Percentiles rank a stretch among this genome's conserved stretches.
These are phyloP conservation scores for Alces alces DNA, from an alignment of 2,113 vertebrate genomes.

Conservation along the genomic window DNA sequence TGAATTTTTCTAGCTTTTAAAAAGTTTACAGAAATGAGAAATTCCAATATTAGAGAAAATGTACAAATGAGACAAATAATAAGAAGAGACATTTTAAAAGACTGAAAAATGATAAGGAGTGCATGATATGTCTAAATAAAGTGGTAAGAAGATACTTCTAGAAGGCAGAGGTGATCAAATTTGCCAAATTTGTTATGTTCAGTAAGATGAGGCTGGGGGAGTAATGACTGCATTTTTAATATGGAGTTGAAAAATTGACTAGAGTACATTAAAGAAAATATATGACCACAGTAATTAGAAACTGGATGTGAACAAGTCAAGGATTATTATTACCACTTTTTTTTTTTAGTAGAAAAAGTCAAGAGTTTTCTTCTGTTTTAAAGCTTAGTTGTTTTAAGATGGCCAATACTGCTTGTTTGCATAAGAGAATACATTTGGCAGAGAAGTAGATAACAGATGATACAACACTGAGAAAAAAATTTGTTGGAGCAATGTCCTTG, in stretches of 20 bases:
- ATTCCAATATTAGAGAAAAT: not conserved
- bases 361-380: not conserved
- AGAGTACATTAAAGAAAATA: not conserved
- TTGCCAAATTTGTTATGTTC: not conserved
- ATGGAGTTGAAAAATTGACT: not conserved
- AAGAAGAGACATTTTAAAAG: not conserved
- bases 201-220: not conserved
- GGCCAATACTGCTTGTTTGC: not conserved
- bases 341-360: not conserved
- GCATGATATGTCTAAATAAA: no score
- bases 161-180: not conserved
- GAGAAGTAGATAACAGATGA: not conserved
- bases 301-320: not conserved
- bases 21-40: not conserved
- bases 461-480: not conserved
- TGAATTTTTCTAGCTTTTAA: not conserved
- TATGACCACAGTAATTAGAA: not conserved
- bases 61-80: not conserved
- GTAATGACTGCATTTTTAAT: not conserved
- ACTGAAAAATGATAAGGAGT: not conserved
- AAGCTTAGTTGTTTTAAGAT: not conserved
- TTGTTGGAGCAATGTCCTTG: not conserved
- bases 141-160: not conserved
- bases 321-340: not conserved
- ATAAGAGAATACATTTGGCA: not conserved